phyloP scores from a whole-genome alignment of 2,113 vertebrate genomes.

The Cynopterus brachyotis region DNA sequence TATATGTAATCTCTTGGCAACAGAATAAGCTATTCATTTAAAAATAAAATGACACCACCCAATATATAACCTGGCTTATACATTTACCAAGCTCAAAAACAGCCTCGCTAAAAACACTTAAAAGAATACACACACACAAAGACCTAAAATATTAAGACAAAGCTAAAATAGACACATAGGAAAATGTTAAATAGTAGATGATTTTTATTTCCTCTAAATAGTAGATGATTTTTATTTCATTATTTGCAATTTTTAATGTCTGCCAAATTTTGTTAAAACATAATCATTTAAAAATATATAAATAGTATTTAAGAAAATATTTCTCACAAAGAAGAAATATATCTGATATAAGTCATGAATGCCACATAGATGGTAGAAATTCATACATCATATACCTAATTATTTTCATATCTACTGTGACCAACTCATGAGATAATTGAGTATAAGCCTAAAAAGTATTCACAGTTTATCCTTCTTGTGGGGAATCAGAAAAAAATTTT shows the following conservation, averaged over 20 bases:
- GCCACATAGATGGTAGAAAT: constrained; percentile 59
- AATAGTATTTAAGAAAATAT: constrained; percentile 52
- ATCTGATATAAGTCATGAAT: constrained; percentile 65
- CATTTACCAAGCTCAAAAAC: constrained; percentile 25
- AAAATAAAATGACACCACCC: constrained; percentile 40
- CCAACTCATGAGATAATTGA: not conserved
- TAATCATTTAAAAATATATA: not conserved
- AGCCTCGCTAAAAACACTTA: not conserved
- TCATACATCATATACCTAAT: constrained; percentile 29
- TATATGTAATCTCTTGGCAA: constrained; percentile 33
- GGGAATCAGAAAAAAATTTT: not conserved
- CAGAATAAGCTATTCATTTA: constrained; percentile 25
- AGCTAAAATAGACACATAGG: not conserved
- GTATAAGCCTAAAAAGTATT: constrained; percentile 13
- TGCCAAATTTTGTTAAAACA: not conserved
- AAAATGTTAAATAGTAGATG: not conserved
- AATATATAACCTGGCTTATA: not conserved
- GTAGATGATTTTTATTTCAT: not conserved
- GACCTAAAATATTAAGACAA: not conserved
- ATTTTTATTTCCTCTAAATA: not conserved
- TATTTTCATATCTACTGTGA: constrained; percentile 57
- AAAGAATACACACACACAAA: constrained; percentile 17
- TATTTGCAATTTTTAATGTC: not conserved
- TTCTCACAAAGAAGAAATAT: constrained; percentile 48
- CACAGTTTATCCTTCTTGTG: not conserved